Evolutionary conservation across 1,140 invertebrate species (phyloP).

Genomic region (Atta cephalotes): DNA sequence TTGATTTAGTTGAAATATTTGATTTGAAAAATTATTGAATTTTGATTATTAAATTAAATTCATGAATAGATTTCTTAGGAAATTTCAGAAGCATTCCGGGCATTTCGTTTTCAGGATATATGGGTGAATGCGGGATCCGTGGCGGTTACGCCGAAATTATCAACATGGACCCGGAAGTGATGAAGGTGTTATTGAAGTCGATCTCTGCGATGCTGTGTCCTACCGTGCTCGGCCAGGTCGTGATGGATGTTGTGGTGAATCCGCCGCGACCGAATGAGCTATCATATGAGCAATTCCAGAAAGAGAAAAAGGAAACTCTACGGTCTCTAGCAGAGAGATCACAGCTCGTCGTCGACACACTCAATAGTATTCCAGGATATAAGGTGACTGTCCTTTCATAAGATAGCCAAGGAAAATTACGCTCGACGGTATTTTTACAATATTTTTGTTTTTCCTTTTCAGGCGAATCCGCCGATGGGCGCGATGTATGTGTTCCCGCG

Average conservation of each 20-base stretch:
- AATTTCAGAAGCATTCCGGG: background rate
- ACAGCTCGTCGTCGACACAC: slow-evolving; percentile 94
- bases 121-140: slow-evolving; percentile 97
- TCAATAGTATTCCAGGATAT: slow-evolving; percentile 97
- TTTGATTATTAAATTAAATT: background rate
- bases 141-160: slow-evolving; percentile 97
- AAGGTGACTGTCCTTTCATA: slow-evolving; percentile 87
- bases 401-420: background rate
- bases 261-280: slow-evolving; percentile 94
- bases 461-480: slow-evolving; percentile 90
- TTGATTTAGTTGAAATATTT: slow-evolving; percentile 41
- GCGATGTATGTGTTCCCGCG: slow-evolving; percentile 99
- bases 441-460: slow-evolving; percentile 74
- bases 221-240: slow-evolving; percentile 95
- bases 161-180: slow-evolving; percentile 95
- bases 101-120: slow-evolving; percentile 87
- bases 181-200: slow-evolving; percentile 95
- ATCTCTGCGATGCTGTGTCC: slow-evolving; percentile 93
- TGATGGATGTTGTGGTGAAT: slow-evolving; percentile 91
- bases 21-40: background rate
- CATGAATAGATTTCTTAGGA: background rate
- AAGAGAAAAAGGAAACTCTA: slow-evolving; percentile 94
- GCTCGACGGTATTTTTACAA: background rate
- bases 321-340: slow-evolving; percentile 91
- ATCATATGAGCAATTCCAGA: slow-evolving; percentile 91